Conservation (phyloP, 1,140 invertebrate species). For the Drosophila carrolli region DNA sequence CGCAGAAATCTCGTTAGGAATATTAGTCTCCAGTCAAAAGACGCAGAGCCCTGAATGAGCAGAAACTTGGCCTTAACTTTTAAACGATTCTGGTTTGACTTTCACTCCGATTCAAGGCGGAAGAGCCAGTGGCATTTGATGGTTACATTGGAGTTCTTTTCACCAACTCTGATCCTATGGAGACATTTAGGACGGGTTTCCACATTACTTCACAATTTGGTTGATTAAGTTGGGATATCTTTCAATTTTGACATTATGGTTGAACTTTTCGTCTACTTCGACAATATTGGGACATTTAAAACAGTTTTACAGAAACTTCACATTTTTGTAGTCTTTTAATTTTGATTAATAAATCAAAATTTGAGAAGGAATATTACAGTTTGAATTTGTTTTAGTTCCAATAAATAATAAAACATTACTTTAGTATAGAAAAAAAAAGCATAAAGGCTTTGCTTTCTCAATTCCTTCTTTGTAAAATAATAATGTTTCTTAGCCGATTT, state of each 20-base stretch:
- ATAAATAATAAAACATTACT: not conserved
- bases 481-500: constrained; percentile 24
- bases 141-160: not conserved
- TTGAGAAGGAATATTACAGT: no score
- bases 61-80: constrained; percentile 22
- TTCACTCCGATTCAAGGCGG: constrained; percentile 14
- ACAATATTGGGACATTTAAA: no score
- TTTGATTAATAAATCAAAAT: no score
- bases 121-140: constrained; percentile 7
- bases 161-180: not conserved
- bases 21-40: constrained; percentile 25
- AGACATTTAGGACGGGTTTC: not conserved
- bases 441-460: not conserved
- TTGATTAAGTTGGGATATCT: not conserved
- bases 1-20: constrained; percentile 33
- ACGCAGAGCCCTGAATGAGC: constrained; percentile 10
- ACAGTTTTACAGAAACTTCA: no score
- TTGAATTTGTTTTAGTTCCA: no score
- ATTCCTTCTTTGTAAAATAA: constrained; percentile 1
- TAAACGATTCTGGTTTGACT: constrained; percentile 32
- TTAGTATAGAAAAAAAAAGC: not conserved
- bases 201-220: not conserved
- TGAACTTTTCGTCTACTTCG: no score
- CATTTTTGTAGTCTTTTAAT: no score
- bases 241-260: no score